These are phyloP conservation scores for Drosophila fulvimacula DNA, from an alignment of 2,888 invertebrate genomes.

Conservation along the genomic window DNA sequence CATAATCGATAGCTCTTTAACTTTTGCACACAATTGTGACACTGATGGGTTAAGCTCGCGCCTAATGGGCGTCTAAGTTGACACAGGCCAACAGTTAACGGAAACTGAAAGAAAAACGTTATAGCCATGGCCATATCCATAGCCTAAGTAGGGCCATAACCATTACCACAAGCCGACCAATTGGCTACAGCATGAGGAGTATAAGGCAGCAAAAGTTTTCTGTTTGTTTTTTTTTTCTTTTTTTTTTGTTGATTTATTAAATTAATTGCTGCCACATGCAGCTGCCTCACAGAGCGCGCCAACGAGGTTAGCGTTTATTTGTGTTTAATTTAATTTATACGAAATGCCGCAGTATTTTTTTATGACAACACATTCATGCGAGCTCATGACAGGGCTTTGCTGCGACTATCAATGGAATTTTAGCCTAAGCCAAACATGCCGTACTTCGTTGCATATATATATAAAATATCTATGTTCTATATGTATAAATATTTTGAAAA, in stretches of 20 bases:
- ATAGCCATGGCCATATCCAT: slow-evolving; percentile 11
- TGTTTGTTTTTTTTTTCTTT: slow-evolving; percentile 43
- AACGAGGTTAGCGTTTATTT: slow-evolving; percentile 64
- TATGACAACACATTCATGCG: slow-evolving; percentile 52
- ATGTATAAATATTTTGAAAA: neutral
- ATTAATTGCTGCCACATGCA: slow-evolving; percentile 77
- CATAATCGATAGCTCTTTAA: slow-evolving; percentile 76
- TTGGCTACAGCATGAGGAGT: slow-evolving; percentile 15
- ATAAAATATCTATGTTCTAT: neutral
- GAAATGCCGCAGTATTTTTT: slow-evolving; percentile 59
- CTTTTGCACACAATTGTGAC: slow-evolving; percentile 64
- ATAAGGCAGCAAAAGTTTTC: slow-evolving; percentile 64
- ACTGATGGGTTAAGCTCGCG: slow-evolving; percentile 76
- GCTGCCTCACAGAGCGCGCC: slow-evolving; percentile 24
- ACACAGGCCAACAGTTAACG: slow-evolving; percentile 47
- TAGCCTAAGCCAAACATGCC: neutral
- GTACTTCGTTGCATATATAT: no score
- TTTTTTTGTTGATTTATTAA: slow-evolving; percentile 78
- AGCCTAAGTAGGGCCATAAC: slow-evolving; percentile 2
- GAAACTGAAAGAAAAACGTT: slow-evolving; percentile 8
- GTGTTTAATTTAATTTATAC: slow-evolving; percentile 77
- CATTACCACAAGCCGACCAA: neutral
- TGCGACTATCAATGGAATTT: neutral
- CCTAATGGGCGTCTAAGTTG: slow-evolving; percentile 75
- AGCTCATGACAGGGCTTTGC: neutral